A percentile compares a stretch with the other conserved stretches of the same genome.
Conservation (phyloP, 1,140 invertebrate genomes). For the Medauroidea extradentata region DNA sequence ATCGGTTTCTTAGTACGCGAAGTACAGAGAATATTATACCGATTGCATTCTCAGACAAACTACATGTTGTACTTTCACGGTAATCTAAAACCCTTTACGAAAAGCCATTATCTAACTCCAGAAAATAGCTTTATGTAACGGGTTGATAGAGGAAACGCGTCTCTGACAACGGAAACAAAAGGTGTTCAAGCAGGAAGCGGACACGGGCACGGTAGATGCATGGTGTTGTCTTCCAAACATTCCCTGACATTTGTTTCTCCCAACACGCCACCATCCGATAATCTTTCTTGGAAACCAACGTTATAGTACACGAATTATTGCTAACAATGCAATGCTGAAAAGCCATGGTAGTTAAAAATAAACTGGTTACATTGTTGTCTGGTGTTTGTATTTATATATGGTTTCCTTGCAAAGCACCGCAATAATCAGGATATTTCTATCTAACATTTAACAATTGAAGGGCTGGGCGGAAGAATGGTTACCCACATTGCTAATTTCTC, state of each 20-base stretch:
- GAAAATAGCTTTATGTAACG: slow-evolving; percentile 38
- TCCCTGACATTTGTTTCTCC: slow-evolving; percentile 23
- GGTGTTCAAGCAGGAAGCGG: slow-evolving; percentile 14
- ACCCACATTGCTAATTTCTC: too few relatives aligned
- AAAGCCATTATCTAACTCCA: slow-evolving; percentile 11
- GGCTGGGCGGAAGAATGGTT: too few relatives aligned
- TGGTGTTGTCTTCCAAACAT: slow-evolving; percentile 7
- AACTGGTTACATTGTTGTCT: slow-evolving; percentile 32
- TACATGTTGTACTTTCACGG: slow-evolving; percentile 19
- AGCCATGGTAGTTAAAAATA: slow-evolving; percentile 44
- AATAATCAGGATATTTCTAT: too few relatives aligned
- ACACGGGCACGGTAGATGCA: not conserved
- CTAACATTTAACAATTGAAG: too few relatives aligned
- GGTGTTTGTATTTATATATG: slow-evolving; percentile 43
- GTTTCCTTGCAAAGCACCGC: slow-evolving; percentile 37
- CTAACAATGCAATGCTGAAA: slow-evolving; percentile 43
- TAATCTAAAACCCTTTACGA: slow-evolving; percentile 36
- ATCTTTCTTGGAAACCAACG: slow-evolving; percentile 39
- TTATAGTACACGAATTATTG: slow-evolving; percentile 41
- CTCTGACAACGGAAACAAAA: slow-evolving; percentile 36
- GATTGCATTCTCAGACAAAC: slow-evolving; percentile 42
- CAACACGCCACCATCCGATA: slow-evolving; percentile 41
- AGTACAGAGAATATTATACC: slow-evolving; percentile 28
- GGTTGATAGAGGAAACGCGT: slow-evolving; percentile 38
- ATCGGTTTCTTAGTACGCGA: slow-evolving; percentile 12